Base-by-base conservation (phyloP, 2,113 vertebrate genomes). In the Odobenus rosmarus region DNA sequence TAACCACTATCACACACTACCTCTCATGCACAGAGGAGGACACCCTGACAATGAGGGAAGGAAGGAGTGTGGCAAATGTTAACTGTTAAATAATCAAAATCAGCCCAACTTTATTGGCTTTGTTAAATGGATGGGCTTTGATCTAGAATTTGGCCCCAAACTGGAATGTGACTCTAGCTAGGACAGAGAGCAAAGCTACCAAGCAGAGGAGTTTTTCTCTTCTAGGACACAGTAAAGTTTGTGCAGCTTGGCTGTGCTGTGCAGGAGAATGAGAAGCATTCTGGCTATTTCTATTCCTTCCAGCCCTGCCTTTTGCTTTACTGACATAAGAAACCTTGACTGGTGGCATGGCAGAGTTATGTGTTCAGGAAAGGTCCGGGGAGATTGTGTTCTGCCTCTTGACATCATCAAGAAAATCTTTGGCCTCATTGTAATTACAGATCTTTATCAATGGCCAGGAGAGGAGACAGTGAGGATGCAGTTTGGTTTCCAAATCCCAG, bases 371-470 rank as follows among this genome's bases (percentile, higher is more conserved):
- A 97, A 86, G 82, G 72, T 82, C 84, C 96, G 64, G 6, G 46
- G 64, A 71, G 16, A 93, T 83, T 89, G 77, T 91, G 46, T 86
- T 87, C 59, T 93, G 82, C 31, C 69, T 49, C 67, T 87, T 86
- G 88, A 95, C 49, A 96, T 74, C 88, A 82, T 79, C 46, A 42
- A 84, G 51, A 90, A 82, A 77, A 85, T 90, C 76, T 86, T n/a
- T 76, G 46, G 24, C 59, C 51, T 90, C 51, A n/a, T 76, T 94
- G 81, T 80, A 95, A 91, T 95, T 96, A 89, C 61, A 97, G 67
- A 93, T 97, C 77, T 85, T 91, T 97, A 90, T 89, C 95, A 74
- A 79, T 4, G 5, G 31, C n/a, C 31, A 46, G 28, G 61, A 93
- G 69, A 84, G 72, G 33, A 84, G 74, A 55, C 4, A 1, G 26